Base-by-base conservation (phyloP, 2,888 invertebrate genomes). In the Balanococcus diminutus region DNA sequence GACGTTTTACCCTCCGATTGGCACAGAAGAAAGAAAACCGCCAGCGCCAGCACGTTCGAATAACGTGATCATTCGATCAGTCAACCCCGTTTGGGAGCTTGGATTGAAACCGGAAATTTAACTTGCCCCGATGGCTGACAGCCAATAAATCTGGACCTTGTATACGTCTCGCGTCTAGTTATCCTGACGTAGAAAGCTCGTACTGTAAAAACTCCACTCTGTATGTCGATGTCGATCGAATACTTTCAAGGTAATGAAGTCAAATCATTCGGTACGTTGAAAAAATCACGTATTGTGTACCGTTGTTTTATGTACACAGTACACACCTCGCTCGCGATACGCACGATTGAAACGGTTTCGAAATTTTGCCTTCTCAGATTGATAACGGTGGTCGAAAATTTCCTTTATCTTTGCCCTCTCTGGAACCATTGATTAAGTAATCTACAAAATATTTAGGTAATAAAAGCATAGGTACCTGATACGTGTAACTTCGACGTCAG, bases 401-500 rank as follows among this genome's bases (percentile, higher is more conserved):
- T 16, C n/a, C 9, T 25, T 61, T 61, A 61, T 61, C 61, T 25
- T 19, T 56, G 1, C 25, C 61, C 25, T 61, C 9, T 61, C 61
- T 61, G 61, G 61, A 61, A 61, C 22, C 4, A 61, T 61, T 51
- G 46, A n/a, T 11, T 42, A 11, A 42, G 2, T 9, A 42, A 42
- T 42, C 5, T 9, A 42, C 56, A 22, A n/a, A 56, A 56, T 56
- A 56, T 19, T 56, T 46, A 36, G 36, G 16, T 16, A 46, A 46
- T 46, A 46, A 46, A 46, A 16, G 6, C 22, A 22, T 61, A n/a
- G 2, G 46, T 89, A 97, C 97, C 96, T 96, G 90, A 97, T 95
- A 88, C 95, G 93, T 89, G 94, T 95, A 87, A 97, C 94, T 39
- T 94, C 92, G 88, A 98, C 93, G 87, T 95, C 95, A 11, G 94